Percentiles rank a stretch among this genome's conserved stretches.
These are phyloP conservation scores for Athripsodes cinereus DNA, from an alignment of 2,888 invertebrate species.

Conservation along the genomic window DNA sequence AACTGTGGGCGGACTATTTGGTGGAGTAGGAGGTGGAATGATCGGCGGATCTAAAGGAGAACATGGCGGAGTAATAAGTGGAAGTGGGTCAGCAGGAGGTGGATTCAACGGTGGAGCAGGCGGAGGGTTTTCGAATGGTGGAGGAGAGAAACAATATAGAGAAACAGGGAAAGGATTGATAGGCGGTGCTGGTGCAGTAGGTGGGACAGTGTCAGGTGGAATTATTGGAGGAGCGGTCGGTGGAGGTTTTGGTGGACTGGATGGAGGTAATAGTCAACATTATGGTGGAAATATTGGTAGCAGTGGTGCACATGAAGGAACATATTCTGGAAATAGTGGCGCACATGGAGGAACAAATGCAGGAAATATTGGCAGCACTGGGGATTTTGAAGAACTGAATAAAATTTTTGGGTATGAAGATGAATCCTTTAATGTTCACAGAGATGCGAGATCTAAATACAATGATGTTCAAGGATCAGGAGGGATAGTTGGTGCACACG, in stretches of 20 bases:
- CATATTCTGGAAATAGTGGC: background rate
- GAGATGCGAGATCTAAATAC: no score
- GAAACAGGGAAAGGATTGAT: background rate
- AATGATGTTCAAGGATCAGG: no score
- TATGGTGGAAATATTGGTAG: background rate
- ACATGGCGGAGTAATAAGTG: background rate
- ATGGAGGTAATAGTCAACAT: background rate
- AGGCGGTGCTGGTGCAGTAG: background rate
- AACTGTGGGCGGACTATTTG: background rate
- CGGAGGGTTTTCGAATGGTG: background rate
- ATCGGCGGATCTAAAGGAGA: background rate
- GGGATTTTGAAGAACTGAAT: background rate
- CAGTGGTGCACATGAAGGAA: background rate
- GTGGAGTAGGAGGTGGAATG: background rate
- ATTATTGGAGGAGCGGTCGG: background rate
- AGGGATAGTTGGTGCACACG: no score
- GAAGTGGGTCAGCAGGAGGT: background rate
- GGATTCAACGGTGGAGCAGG: no score
- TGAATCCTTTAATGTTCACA: no score
- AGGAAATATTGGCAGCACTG: background rate
- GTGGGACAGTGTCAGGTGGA: background rate
- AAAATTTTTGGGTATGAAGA: no score
- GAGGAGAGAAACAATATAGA: background rate
- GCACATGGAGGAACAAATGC: background rate
- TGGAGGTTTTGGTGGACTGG: conserved; percentile 23